phyloP scores from a whole-genome alignment of 2,888 invertebrate species.

The Apoderus coryli region DNA sequence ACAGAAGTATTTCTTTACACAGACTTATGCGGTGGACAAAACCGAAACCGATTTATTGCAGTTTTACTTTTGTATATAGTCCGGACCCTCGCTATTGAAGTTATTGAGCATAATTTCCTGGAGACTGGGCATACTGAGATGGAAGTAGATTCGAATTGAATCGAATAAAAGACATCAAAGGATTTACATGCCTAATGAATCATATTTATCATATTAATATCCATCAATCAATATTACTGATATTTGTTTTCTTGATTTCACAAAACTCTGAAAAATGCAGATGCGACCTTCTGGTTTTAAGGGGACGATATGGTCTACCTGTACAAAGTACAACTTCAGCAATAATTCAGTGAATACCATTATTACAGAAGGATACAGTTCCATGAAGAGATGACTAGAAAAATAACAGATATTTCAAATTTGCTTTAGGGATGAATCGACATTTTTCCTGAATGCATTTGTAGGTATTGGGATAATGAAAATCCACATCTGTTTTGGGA shows the following conservation, averaged over 20 bases:
- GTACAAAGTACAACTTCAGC: too few relatives aligned
- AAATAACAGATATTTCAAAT: too few relatives aligned
- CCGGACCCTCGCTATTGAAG: slow-evolving; percentile 4
- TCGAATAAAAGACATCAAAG: slow-evolving; percentile 5
- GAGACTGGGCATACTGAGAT: slow-evolving; percentile 7
- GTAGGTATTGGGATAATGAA: too few relatives aligned
- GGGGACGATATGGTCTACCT: too few relatives aligned
- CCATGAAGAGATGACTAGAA: too few relatives aligned
- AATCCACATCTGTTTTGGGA: too few relatives aligned
- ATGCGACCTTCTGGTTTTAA: slow-evolving; percentile 2
- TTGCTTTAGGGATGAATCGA: too few relatives aligned
- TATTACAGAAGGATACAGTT: too few relatives aligned
- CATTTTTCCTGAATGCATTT: too few relatives aligned
- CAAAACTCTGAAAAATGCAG: not conserved
- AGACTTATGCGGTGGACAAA: slow-evolving; percentile 7
- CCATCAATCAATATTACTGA: slow-evolving; percentile 2
- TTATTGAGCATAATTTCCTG: slow-evolving; percentile 6
- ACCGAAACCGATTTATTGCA: slow-evolving; percentile 5
- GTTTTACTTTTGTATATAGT: slow-evolving; percentile 3
- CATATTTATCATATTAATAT: too few relatives aligned
- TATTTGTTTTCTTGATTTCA: not conserved
- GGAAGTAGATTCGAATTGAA: slow-evolving; percentile 6
- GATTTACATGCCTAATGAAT: slow-evolving; percentile 6
- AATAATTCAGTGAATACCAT: too few relatives aligned
- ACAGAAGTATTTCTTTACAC: slow-evolving; percentile 2